Conservation (phyloP, 2,888 invertebrate genomes). For the Caenorhabditis uteleia region DNA sequence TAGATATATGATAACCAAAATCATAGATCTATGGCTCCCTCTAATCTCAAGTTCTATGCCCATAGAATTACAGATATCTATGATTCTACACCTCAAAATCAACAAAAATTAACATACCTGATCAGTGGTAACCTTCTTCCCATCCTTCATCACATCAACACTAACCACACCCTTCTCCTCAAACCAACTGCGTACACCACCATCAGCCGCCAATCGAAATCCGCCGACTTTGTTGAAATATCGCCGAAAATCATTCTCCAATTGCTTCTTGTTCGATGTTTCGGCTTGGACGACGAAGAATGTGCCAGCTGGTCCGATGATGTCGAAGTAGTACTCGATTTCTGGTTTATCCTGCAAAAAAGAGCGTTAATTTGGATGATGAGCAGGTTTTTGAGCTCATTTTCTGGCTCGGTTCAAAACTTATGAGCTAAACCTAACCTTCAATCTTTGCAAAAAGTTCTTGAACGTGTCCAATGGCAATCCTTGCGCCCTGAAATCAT, state of each 20-base stretch:
- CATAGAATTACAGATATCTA: neutral
- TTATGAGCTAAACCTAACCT: conserved; percentile 22
- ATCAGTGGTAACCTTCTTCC: conserved; percentile 40
- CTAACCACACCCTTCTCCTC: conserved; percentile 55
- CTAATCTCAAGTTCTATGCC: neutral
- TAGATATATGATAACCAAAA: too few species aligned
- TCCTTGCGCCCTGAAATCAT: conserved; percentile 55
- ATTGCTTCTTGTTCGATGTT: conserved; percentile 51
- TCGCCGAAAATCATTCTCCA: conserved; percentile 48
- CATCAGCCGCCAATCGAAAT: conserved; percentile 56
- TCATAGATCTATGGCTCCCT: too few species aligned
- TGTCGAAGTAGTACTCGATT: conserved; percentile 52
- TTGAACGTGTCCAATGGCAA: conserved; percentile 64
- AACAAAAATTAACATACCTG: too few species aligned
- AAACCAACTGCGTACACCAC: conserved; percentile 57
- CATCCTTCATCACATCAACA: conserved; percentile 36
- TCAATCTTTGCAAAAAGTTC: conserved; percentile 54
- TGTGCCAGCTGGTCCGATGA: conserved; percentile 62
- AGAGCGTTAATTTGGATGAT: neutral
- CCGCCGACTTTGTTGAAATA: conserved; percentile 64
- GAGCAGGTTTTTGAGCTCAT: neutral
- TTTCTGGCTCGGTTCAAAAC: neutral
- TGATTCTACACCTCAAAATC: too few species aligned
- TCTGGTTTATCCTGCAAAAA: conserved; percentile 61
- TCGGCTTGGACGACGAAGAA: conserved; percentile 62